phyloP scores from a whole-genome alignment of 2,797 vertebrate genomes.

The Limosa lapponica region DNA sequence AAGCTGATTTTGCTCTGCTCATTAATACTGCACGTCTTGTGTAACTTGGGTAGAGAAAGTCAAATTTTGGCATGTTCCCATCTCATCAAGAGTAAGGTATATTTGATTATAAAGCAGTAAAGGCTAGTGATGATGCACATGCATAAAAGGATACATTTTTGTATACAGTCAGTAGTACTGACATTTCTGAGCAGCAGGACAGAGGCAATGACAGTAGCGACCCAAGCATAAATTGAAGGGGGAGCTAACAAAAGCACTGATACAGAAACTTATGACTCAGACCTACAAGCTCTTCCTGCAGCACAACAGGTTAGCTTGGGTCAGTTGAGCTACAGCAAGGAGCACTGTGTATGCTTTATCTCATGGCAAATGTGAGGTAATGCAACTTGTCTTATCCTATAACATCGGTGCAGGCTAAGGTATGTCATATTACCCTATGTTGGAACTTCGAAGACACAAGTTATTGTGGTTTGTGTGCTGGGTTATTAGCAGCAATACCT shows the following conservation, averaged over 20 bases:
- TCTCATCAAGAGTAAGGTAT: not conserved
- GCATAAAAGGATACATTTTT: not conserved
- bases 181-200: not conserved
- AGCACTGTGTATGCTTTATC: not conserved
- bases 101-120: not conserved
- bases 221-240: not conserved
- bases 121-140: not conserved
- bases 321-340: not conserved
- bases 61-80: not conserved
- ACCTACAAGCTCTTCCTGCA: not conserved
- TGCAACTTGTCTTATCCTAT: rapidly evolving
- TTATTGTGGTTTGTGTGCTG: not conserved
- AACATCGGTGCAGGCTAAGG: not conserved
- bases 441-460: not conserved
- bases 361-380: not conserved
- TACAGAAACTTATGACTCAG: not conserved
- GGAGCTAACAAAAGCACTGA: not conserved
- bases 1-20: not conserved
- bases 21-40: not conserved
- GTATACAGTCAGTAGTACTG: not conserved
- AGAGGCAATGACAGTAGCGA: not conserved
- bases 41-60: not conserved
- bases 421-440: not conserved
- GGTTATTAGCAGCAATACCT: not conserved
- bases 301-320: not conserved